Conservation (phyloP, 2,797 vertebrate species). For the Trichosurus vulpecula region DNA sequence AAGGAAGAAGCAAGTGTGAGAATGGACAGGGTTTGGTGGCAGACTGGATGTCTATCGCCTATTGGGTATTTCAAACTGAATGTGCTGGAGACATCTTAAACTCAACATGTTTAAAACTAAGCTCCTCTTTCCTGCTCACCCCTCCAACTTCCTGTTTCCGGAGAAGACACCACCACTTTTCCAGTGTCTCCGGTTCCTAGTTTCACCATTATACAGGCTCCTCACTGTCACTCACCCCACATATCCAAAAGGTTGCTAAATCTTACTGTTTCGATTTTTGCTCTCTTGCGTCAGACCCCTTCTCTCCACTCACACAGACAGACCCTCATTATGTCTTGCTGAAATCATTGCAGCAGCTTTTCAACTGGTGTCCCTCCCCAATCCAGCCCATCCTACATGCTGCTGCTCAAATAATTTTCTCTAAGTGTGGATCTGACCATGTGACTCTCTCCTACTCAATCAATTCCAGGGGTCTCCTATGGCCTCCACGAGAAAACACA, state of each 20-base stretch:
- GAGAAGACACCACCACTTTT: not conserved
- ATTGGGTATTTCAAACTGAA: not conserved
- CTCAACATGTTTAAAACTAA: too few species aligned
- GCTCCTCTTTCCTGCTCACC: not conserved
- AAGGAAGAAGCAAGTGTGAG: not conserved
- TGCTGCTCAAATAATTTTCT: not conserved
- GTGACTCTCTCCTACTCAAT: not conserved
- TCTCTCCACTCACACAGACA: not conserved
- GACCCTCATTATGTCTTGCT: not conserved
- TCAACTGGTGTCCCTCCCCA: not conserved
- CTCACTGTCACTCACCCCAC: not conserved
- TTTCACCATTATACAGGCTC: not conserved
- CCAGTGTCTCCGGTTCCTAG: not conserved
- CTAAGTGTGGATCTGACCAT: not conserved
- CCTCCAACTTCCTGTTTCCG: not conserved
- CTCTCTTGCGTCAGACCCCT: not conserved
- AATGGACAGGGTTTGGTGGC: not conserved
- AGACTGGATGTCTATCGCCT: not conserved
- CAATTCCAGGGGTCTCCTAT: not conserved
- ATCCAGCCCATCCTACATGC: too few species aligned
- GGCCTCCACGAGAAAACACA: not conserved
- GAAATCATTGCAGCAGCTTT: not conserved
- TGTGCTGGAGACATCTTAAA: not conserved
- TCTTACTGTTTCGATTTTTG: not conserved
- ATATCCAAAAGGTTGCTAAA: not conserved